These are phyloP conservation scores for Drosophila rhopaloa DNA, from an alignment of 1,140 invertebrate genomes.

Conservation along the genomic window DNA sequence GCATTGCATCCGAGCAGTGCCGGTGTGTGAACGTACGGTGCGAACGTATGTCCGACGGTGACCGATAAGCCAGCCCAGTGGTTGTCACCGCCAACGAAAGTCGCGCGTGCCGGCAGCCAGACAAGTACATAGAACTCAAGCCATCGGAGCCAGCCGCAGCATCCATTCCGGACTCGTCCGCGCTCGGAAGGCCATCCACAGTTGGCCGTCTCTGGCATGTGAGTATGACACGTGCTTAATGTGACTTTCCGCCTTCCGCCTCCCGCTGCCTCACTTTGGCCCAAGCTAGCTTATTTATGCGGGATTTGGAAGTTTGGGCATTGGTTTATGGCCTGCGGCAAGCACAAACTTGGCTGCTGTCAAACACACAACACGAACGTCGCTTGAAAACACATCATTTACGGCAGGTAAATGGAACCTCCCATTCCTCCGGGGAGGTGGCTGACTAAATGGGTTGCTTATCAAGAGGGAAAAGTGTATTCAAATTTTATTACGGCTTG, in stretches of 20 bases:
- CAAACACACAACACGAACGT: constrained; percentile 30
- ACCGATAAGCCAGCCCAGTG: constrained; percentile 64
- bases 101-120: constrained; percentile 23
- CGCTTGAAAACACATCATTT: constrained; percentile 25
- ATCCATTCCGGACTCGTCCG: background rate
- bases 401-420: constrained; percentile 3
- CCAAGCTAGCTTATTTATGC: constrained; percentile 28
- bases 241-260: constrained; percentile 37
- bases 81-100: constrained; percentile 55
- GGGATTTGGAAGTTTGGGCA: constrained; percentile 56
- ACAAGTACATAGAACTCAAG: constrained; percentile 4
- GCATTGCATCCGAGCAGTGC: constrained; percentile 27
- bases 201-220: constrained; percentile 39
- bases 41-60: constrained; percentile 17
- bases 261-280: background rate
- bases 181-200: background rate
- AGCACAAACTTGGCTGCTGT: constrained; percentile 37
- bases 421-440: too few species aligned
- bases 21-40: constrained; percentile 10
- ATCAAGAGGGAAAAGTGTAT: background rate
- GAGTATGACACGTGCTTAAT: constrained; percentile 62
- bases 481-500: background rate
- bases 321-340: constrained; percentile 59
- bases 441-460: constrained; percentile 3
- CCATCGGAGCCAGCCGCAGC: constrained; percentile 8